phyloP scores from a whole-genome alignment of 2,113 vertebrate species.

The Cranoglanis bouderius region DNA sequence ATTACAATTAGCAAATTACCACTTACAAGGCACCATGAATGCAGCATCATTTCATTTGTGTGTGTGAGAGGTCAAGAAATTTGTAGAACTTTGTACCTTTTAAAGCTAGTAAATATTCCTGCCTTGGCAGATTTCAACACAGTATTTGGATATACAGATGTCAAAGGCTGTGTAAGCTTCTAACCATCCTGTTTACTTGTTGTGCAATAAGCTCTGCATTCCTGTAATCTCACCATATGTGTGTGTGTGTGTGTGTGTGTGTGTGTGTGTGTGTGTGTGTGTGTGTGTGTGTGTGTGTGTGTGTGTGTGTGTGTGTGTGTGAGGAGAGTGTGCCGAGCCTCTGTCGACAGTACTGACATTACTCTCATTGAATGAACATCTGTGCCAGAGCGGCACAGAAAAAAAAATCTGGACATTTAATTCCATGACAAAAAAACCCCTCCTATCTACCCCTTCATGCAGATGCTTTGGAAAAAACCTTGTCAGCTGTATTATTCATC shows the following conservation, averaged over 20 bases:
- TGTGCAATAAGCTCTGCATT: not conserved
- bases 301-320: not conserved
- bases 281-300: not conserved
- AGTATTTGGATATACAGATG: not conserved
- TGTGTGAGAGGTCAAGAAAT: not conserved
- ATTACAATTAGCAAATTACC: not conserved
- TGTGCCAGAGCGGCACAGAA: constrained; percentile 60
- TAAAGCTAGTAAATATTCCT: not conserved
- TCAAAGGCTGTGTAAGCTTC: not conserved
- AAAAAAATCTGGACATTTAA: constrained; percentile 46
- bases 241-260: not conserved
- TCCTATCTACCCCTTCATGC: constrained; percentile 9
- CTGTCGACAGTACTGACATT: constrained; percentile 63
- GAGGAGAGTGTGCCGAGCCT: constrained; percentile 54
- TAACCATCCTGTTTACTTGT: not conserved
- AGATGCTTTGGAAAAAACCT: not conserved
- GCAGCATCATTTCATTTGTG: not conserved
- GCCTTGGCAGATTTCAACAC: not conserved
- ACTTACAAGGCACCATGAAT: not conserved
- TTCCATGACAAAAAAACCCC: constrained; percentile 28
- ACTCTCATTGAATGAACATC: constrained; percentile 68
- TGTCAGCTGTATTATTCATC: constrained; percentile 36
- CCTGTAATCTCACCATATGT: not conserved
- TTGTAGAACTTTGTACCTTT: not conserved
- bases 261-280: not conserved